Conservation (phyloP, 2,888 invertebrate genomes). For the Pterostichus niger region DNA sequence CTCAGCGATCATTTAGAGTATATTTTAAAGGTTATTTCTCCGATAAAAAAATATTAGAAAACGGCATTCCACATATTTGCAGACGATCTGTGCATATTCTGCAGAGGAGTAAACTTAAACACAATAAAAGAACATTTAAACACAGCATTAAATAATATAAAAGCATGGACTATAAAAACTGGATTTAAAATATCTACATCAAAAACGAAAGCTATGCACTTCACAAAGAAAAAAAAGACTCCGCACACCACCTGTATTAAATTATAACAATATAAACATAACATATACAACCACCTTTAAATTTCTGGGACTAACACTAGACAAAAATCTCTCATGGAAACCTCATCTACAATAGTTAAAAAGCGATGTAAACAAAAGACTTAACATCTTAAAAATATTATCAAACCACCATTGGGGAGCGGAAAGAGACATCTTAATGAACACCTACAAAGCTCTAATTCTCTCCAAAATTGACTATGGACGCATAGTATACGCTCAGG, state of each 20-base stretch:
- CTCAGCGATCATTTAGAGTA: background rate
- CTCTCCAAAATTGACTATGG: constrained; percentile 18
- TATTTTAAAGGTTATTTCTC: background rate
- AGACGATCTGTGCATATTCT: no score
- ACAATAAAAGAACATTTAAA: background rate
- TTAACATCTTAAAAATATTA: constrained; percentile 38
- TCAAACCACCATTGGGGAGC: constrained; percentile 30
- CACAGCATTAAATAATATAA: background rate
- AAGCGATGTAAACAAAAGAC: background rate
- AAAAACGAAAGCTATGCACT: constrained; percentile 21
- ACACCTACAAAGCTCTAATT: background rate
- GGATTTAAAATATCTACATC: constrained; percentile 1
- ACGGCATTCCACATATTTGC: constrained; percentile 37
- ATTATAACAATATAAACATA: background rate
- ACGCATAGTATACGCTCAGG: background rate
- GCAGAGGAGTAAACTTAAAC: background rate
- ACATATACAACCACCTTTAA: background rate
- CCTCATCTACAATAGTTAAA: constrained; percentile 6
- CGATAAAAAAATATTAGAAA: background rate
- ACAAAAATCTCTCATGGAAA: constrained; percentile 13
- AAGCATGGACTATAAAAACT: constrained; percentile 6
- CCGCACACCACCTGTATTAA: background rate
- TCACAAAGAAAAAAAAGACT: background rate
- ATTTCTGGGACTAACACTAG: constrained; percentile 23
- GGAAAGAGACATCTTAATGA: constrained; percentile 9